Evolutionary conservation across 2,888 invertebrate species (phyloP).

Genomic region (Eupithecia abbreviata): DNA sequence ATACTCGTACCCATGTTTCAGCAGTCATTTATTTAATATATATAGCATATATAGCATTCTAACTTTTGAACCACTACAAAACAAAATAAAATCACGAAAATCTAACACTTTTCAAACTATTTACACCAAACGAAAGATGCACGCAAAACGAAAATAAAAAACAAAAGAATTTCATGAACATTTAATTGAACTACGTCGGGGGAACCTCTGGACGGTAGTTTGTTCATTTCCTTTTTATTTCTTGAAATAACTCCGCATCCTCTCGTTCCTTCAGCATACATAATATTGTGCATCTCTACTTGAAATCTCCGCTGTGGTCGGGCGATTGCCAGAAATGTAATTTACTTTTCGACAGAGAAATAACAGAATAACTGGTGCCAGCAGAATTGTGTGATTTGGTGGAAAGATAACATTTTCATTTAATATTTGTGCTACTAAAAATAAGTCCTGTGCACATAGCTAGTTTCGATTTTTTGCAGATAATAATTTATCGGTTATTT

Average conservation of each 20-base stretch:
- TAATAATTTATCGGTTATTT: no score
- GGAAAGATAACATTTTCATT: neutral
- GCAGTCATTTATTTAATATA: no score
- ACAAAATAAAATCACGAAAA: neutral
- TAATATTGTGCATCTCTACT: constrained; percentile 15
- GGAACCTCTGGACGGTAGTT: neutral
- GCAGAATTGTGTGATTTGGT: neutral
- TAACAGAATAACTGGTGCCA: constrained; percentile 7
- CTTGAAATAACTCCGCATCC: constrained; percentile 2
- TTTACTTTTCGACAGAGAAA: constrained; percentile 49
- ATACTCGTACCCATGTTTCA: no score
- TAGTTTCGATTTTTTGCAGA: neutral
- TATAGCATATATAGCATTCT: no score
- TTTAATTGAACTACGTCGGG: neutral
- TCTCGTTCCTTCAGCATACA: constrained; percentile 6
- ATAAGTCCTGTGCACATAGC: neutral
- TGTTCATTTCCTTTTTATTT: neutral
- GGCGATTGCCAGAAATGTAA: constrained; percentile 47
- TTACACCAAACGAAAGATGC: neutral
- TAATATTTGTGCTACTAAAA: neutral
- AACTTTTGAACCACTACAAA: neutral
- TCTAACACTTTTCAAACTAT: neutral
- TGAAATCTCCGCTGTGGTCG: constrained; percentile 38
- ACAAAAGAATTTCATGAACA: neutral
- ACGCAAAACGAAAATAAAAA: neutral